Evolutionary conservation across 2,113 vertebrate genomes (phyloP).

Genomic region (Nanorana parkeri): DNA sequence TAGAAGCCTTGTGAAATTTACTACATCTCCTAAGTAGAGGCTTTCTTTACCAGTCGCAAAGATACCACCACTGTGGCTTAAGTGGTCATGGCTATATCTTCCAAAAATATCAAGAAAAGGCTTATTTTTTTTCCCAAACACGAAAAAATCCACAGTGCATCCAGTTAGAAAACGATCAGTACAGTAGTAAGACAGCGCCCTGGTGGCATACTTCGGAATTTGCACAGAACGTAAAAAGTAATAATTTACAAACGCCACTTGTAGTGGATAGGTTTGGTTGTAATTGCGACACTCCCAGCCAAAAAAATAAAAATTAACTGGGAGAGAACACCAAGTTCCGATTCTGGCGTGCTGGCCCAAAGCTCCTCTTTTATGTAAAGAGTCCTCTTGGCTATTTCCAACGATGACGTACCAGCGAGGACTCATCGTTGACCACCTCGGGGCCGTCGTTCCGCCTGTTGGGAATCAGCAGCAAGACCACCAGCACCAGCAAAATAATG

Average conservation of each 20-base stretch:
- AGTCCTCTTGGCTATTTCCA: constrained; percentile 82
- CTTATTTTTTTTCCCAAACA: background rate
- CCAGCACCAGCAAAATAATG: constrained; percentile 79
- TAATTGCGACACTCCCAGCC: constrained; percentile 2
- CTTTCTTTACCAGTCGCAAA: too few relatives aligned
- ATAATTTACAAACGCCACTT: constrained; percentile 33
- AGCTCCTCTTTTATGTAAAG: too few relatives aligned
- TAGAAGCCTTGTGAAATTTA: too few relatives aligned
- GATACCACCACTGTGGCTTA: background rate
- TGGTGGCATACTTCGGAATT: constrained; percentile 15
- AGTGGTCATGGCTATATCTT: constrained; percentile 19
- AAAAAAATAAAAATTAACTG: background rate
- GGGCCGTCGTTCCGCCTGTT: constrained; percentile 64
- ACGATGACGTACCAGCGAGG: constrained; percentile 90
- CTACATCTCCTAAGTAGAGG: too few relatives aligned
- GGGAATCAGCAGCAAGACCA: constrained; percentile 82
- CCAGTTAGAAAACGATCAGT: background rate
- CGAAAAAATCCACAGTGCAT: background rate
- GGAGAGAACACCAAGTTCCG: background rate
- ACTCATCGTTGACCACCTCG: constrained; percentile 89
- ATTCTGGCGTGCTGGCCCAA: background rate
- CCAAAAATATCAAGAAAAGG: too few relatives aligned
- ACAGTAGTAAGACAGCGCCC: constrained; percentile 24
- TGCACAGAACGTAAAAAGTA: background rate
- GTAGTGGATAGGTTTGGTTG: constrained; percentile 9